These are phyloP conservation scores for Hypomesus transpacificus DNA, from an alignment of 2,113 vertebrate genomes.

Conservation along the genomic window DNA sequence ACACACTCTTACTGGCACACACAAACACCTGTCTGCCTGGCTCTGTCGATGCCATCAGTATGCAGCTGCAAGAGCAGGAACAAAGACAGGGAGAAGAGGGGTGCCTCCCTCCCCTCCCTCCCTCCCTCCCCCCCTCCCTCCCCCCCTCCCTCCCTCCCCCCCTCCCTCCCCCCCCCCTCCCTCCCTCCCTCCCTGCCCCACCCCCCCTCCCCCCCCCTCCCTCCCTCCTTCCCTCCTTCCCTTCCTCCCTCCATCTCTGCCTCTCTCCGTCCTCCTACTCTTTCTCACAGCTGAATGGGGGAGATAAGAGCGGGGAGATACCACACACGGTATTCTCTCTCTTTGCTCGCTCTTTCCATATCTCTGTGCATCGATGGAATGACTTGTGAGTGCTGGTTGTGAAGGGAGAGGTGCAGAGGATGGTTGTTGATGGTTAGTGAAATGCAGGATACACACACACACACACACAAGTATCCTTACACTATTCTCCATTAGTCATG, in stretches of 20 bases:
- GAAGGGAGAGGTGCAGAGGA: constrained; percentile 10
- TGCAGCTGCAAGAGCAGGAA: constrained; percentile 49
- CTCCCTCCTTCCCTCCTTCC: constrained; percentile 20
- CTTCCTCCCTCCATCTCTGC: neutral
- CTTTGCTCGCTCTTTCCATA: constrained; percentile 30
- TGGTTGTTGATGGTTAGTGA: no score
- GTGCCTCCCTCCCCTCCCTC: constrained; percentile 24
- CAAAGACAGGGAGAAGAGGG: constrained; percentile 44
- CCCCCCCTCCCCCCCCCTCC: constrained; percentile 10
- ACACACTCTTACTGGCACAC: neutral
- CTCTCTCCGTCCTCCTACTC: neutral
- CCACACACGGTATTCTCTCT: constrained; percentile 24
- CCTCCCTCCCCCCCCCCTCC: constrained; percentile 15
- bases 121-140: constrained; percentile 22
- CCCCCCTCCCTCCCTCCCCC: constrained; percentile 17
- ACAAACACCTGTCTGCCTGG: neutral
- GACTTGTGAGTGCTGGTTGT: constrained; percentile 40
- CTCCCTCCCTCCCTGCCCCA: constrained; percentile 21
- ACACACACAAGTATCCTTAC: no score
- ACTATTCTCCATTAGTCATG: no score
- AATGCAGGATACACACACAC: no score
- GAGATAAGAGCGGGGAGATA: constrained; percentile 48
- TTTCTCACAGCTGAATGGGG: constrained; percentile 34
- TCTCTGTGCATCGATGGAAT: constrained; percentile 41
- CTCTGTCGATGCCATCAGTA: constrained; percentile 54